Evolutionary conservation across 2,797 vertebrate species (phyloP).

Genomic region (Nasua narica): DNA sequence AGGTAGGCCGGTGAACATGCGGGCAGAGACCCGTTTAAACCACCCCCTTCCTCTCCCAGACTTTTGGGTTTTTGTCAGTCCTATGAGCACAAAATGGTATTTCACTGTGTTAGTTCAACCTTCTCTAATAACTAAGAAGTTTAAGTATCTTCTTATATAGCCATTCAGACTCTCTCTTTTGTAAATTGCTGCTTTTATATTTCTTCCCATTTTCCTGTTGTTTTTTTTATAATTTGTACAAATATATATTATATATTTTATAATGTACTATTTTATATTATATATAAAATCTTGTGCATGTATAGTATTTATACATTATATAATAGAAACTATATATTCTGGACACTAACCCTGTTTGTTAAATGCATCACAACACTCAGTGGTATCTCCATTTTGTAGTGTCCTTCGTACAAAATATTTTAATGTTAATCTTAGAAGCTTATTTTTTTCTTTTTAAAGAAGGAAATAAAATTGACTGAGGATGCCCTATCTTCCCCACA

Average conservation of each 20-base stretch:
- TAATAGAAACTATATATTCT: not conserved
- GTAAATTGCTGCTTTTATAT: not conserved
- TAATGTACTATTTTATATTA: not conserved
- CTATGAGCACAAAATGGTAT: not conserved
- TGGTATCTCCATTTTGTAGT: not conserved
- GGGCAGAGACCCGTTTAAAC: not conserved
- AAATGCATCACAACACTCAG: not conserved
- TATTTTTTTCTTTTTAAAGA: not conserved
- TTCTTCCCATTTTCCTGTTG: not conserved
- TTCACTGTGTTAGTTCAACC: not conserved
- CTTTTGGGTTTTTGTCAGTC: not conserved
- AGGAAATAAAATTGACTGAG: not conserved
- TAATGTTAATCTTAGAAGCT: constrained; percentile 22
- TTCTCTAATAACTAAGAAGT: not conserved
- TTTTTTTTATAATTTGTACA: not conserved
- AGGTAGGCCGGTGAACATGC: not conserved
- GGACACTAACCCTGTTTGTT: not conserved
- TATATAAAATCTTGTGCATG: not conserved
- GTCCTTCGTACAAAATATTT: not conserved
- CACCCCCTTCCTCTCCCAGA: not conserved
- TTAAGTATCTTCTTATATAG: not conserved
- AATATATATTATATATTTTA: not conserved
- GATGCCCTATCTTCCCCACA: not conserved
- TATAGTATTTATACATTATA: not conserved
- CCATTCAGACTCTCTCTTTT: not conserved